Conservation (phyloP, 2,113 vertebrate genomes). For the Loxodonta africana region DNA sequence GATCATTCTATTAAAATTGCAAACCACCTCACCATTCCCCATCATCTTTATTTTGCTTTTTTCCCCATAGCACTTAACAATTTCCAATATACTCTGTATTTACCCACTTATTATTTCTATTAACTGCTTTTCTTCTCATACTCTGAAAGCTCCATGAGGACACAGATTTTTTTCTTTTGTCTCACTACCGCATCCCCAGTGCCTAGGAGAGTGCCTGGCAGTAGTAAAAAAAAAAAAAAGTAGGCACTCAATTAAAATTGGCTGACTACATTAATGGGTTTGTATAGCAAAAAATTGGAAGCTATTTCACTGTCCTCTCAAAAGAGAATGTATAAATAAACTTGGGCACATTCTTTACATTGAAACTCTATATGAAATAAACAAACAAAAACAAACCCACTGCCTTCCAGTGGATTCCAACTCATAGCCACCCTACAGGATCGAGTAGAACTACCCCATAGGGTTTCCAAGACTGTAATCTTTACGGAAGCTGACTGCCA, state of each 20-base stretch:
- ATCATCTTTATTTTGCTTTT: background rate
- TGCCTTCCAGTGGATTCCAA: no score
- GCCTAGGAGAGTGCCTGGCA: background rate
- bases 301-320: background rate
- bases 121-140: background rate
- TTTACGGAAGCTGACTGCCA: no score
- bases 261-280: constrained; percentile 12
- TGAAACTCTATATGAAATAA: background rate
- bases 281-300: background rate
- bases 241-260: background rate
- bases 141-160: background rate
- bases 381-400: no score
- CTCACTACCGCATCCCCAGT: background rate
- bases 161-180: background rate
- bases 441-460: no score
- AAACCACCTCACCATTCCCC: background rate
- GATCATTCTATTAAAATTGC: background rate
- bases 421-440: no score
- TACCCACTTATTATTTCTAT: background rate
- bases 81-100: background rate
- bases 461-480: no score
- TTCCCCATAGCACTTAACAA: background rate
- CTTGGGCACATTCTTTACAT: background rate
- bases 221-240: no score
- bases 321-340: constrained; percentile 4